Percentiles rank a stretch among this genome's conserved stretches.
These are phyloP conservation scores for Gobius niger DNA, from an alignment of 2,113 vertebrate genomes.

Conservation along the genomic window DNA sequence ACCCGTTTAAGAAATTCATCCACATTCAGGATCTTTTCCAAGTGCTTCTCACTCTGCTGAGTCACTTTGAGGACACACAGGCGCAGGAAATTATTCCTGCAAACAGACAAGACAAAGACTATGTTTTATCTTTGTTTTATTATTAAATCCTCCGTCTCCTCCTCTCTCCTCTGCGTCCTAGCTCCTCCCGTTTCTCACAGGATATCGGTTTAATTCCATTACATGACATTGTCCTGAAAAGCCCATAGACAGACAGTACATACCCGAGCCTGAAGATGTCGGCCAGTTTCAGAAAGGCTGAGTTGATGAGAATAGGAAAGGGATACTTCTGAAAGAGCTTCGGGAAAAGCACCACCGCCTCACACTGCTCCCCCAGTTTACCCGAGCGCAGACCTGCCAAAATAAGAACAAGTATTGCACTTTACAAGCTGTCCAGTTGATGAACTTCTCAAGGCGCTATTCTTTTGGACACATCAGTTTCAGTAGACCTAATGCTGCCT, in stretches of 20 bases:
- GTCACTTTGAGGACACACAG: constrained; percentile 97
- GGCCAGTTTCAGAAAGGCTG: constrained; percentile 93
- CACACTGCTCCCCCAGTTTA: constrained; percentile 96
- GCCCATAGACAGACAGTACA: neutral
- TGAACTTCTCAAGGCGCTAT: too few species aligned
- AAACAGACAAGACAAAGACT: constrained; percentile 22
- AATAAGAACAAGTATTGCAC: neutral
- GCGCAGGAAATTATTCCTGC: constrained; percentile 94
- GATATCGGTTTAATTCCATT: too few species aligned
- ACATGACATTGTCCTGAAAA: too few species aligned
- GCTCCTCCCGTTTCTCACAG: too few species aligned
- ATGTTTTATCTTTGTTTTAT: neutral
- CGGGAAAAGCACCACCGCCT: constrained; percentile 96
- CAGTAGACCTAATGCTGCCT: too few species aligned
- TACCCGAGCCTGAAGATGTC: constrained; percentile 97
- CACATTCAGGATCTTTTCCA: constrained; percentile 98
- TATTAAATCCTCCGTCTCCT: too few species aligned
- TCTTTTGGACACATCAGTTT: too few species aligned
- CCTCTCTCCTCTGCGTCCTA: too few species aligned
- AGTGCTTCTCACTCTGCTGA: constrained; percentile 97
- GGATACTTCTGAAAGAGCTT: constrained; percentile 98
- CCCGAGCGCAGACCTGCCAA: constrained; percentile 87
- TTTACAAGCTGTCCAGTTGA: neutral
- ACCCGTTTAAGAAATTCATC: constrained; percentile 98
- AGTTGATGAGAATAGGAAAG: constrained; percentile 98